Conservation (phyloP, 1,140 invertebrate species). For the Sitobion miscanthi region DNA sequence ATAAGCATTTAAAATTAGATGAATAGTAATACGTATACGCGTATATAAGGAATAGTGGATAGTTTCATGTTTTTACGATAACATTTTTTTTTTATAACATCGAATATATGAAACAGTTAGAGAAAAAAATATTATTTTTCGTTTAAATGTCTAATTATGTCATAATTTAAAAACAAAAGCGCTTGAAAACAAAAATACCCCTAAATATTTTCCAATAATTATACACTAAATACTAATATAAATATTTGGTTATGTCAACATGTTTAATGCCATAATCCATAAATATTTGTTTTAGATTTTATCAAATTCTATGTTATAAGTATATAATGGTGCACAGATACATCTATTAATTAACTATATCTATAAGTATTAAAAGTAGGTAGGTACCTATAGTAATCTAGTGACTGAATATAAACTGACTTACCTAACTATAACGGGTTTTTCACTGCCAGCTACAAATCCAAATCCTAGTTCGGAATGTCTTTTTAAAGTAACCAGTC, state of each 20-base stretch:
- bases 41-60: background rate
- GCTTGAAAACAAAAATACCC: background rate
- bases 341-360: background rate
- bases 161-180: background rate
- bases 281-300: no score
- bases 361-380: background rate
- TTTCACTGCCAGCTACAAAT: slow-evolving; percentile 90
- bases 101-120: background rate
- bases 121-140: background rate
- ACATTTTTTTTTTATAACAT: background rate
- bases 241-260: background rate
- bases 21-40: background rate
- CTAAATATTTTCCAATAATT: background rate
- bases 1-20: background rate
- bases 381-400: no score
- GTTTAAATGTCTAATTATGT: background rate
- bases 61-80: background rate
- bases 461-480: slow-evolving; percentile 84
- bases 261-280: background rate
- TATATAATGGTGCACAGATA: background rate
- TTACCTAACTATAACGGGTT: slow-evolving; percentile 85
- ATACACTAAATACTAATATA: background rate
- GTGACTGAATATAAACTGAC: background rate
- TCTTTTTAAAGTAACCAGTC: slow-evolving; percentile 75
- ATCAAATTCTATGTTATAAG: background rate